Base-by-base conservation (phyloP, 2,888 invertebrate genomes). In the Rhagophthalmus giganteus region DNA sequence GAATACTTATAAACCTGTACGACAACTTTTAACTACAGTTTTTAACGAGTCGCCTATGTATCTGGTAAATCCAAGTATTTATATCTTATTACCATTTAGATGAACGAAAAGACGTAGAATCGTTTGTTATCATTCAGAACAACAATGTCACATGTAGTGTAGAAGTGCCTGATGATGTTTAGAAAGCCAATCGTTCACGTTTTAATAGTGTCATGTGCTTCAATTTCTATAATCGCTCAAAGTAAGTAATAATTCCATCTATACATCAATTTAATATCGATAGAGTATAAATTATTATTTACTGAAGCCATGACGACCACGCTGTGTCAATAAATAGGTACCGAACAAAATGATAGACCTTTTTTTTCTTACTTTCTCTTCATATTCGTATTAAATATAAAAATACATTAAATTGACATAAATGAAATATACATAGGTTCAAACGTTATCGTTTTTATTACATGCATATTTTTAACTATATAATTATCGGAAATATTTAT, bases 21-120 rank as follows among this genome's bases (percentile, higher is more conserved):
- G 32, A 25, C 46, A 31, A 31, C 46, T 39, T 46, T 38, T 46
- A 46, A 35, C 30, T 32, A n/a, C n/a, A 39, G 39, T 47, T 8
- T 39, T 47, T 47, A 39, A 39, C 38, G 47, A 38, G 47, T 37
- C 50, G 50, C 42, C 50, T 41, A 31, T 37, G 44, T 37, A 42
- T 44, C 50, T 42, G 50, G 50, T 50, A 48, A 48, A 48, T 35
- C 50, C 42, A 38, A 32, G 33, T 47, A 27, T 39, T 39, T 24
- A 37, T 28, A 30, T 33, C 37, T 45, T 52, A 55, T 58, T 49
- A 56, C 51, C 50, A 46, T 54, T 49, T 40, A 48, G 50, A 58
- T 53, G 47, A 52, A 57, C 54, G 58, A 54, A 59, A 55, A 58
- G 55, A 58, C 53, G 54, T 55, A 54, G 53, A 58, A 53, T 53